Evolutionary conservation across 2,113 vertebrate species (phyloP), one percentile per base, ranked within the genome.

Genomic region (Tachuris rubrigastra): DNA sequence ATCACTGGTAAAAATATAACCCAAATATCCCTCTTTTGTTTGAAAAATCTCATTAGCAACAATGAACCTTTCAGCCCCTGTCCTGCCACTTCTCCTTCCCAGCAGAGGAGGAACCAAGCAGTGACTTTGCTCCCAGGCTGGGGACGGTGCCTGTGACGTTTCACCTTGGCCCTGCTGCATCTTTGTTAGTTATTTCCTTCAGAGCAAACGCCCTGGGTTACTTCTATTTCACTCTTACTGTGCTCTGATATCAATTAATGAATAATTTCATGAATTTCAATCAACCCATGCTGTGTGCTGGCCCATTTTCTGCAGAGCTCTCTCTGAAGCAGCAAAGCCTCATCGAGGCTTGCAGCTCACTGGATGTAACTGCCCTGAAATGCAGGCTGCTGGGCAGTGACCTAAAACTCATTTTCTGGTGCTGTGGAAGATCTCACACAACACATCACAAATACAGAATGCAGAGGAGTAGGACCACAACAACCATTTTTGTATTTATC

Each of bases 231-330:
- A 71, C 55, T 60, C 83, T 84, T 3, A 21, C 63, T 60, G 35
- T 68, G 65, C 56, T 88, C 72, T 6, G 5, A 19, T 84, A 52
- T 44, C 79, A 90, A 71, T 96, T 90, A 93, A 91, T 86, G 44
- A 91, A 84, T 84, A 60, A 84, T 84, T 81, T 67, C 62, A 68
- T 89, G 33, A 71, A 90, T 93, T 92, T 71, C 89, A 60, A 74
- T 85, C 69, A 63, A 19, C 46, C 56, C 79, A 44, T 41, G 83
- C 87, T 93, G 93, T 84, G 79, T 86, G 65, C 52, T 86, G 90
- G 55, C 95, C 88, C 60, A 72, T 83, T 95, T 95, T 92, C 72
- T 60, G 75, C 17, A 27, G 21, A 53, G 47, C 35, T 81, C 71
- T 90, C 85, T 74, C 72, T 81, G 63, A 74, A 93, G 88, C 12